These are phyloP conservation scores for Endomychus coccineus DNA, from an alignment of 2,888 invertebrate genomes.

Conservation along the genomic window DNA sequence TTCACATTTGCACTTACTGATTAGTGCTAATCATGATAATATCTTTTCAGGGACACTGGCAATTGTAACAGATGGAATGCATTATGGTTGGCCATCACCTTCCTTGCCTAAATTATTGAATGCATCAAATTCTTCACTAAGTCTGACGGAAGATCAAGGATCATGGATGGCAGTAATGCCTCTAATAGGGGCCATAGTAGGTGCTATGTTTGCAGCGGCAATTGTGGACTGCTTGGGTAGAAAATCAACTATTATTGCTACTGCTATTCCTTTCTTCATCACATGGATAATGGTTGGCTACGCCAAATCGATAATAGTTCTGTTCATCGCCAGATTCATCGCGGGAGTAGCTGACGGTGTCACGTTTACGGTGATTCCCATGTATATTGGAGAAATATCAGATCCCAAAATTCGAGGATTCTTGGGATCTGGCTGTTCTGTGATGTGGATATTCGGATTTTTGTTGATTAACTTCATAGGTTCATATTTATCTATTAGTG, in stretches of 20 bases:
- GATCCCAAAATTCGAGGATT: constrained; percentile 52
- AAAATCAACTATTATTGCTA: constrained; percentile 55
- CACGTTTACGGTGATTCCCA: constrained; percentile 45
- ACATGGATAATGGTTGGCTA: constrained; percentile 59
- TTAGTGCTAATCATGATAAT: too few species aligned
- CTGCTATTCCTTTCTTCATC: constrained; percentile 53
- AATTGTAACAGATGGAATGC: constrained; percentile 38
- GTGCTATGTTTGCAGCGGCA: constrained; percentile 54
- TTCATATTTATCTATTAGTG: constrained; percentile 48
- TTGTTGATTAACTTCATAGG: constrained; percentile 56
- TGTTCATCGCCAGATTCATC: constrained; percentile 48
- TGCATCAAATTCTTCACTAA: constrained; percentile 26
- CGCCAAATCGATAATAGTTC: constrained; percentile 48
- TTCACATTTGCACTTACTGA: too few species aligned
- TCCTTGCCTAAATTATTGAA: constrained; percentile 48
- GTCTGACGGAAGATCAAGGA: constrained; percentile 46
- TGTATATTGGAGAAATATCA: constrained; percentile 57
- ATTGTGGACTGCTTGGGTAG: constrained; percentile 60
- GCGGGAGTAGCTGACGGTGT: constrained; percentile 53
- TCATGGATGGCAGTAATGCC: constrained; percentile 60
- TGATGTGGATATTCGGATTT: constrained; percentile 51
- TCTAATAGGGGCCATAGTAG: constrained; percentile 56
- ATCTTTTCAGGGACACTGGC: constrained; percentile 34
- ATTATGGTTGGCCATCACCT: constrained; percentile 55
- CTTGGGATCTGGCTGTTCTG: constrained; percentile 55